These are phyloP conservation scores for Bombus polaris DNA, from an alignment of 1,140 invertebrate species.

Conservation along the genomic window DNA sequence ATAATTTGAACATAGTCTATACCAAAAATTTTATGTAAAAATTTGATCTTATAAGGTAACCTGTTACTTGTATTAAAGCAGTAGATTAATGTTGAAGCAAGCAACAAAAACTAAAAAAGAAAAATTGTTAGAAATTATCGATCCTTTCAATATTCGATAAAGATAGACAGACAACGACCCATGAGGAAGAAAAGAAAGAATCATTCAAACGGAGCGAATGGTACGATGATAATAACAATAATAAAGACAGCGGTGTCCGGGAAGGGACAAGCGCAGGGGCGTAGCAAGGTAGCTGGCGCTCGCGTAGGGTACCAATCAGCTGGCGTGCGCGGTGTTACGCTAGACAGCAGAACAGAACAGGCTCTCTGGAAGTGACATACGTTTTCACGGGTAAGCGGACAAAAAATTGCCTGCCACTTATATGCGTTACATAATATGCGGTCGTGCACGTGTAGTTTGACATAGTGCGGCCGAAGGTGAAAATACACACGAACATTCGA, in stretches of 20 bases:
- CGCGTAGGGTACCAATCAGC: constrained; percentile 23
- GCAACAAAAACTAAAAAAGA: not conserved
- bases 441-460: constrained; percentile 13
- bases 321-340: constrained; percentile 56
- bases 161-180: not conserved
- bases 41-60: too few species aligned
- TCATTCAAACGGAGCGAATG: not conserved
- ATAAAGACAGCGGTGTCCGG: not conserved
- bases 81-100: not conserved
- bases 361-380: constrained; percentile 59
- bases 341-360: constrained; percentile 36
- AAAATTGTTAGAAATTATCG: constrained; percentile 10
- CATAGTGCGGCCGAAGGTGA: not conserved
- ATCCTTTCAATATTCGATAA: not conserved
- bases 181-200: constrained; percentile 17
- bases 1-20: not conserved
- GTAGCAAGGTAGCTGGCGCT: constrained; percentile 30
- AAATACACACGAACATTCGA: not conserved
- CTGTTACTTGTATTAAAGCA: too few species aligned
- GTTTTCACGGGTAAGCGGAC: constrained; percentile 69
- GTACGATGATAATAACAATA: constrained; percentile 41
- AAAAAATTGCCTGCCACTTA: constrained; percentile 37
- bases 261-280: constrained; percentile 29
- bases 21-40: not conserved
- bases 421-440: constrained; percentile 13